These are phyloP conservation scores for Cyclura pinguis DNA, from an alignment of 2,797 vertebrate genomes.

Conservation along the genomic window DNA sequence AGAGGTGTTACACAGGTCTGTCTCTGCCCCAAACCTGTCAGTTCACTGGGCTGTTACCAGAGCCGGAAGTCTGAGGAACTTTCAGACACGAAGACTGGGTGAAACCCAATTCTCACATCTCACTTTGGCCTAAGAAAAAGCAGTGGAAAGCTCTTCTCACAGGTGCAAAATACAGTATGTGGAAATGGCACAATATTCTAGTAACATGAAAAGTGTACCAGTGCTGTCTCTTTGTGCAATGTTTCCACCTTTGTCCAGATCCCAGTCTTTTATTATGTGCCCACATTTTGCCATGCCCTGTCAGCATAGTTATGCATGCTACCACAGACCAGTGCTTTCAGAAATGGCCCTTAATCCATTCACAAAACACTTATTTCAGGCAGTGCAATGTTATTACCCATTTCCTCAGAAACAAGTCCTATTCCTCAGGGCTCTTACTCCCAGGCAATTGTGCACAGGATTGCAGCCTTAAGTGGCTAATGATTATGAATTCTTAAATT, in stretches of 20 bases:
- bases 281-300: conserved; percentile 2
- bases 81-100: background rate
- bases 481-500: conserved; percentile 49
- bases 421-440: conserved; percentile 16
- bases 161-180: background rate
- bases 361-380: conserved; percentile 37
- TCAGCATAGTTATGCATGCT: background rate
- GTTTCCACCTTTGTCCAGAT: background rate
- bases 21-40: background rate
- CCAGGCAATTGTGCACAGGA: background rate
- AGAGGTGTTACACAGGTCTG: conserved; percentile 12
- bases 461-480: conserved; percentile 46
- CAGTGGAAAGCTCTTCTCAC: background rate
- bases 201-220: background rate
- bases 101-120: background rate
- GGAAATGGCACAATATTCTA: background rate
- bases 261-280: background rate
- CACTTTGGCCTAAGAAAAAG: background rate
- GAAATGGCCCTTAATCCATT: conserved; percentile 48
- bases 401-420: background rate
- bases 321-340: background rate
- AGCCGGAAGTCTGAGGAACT: background rate
- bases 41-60: background rate
- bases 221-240: background rate
- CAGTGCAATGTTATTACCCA: background rate